Conservation (phyloP, 2,888 invertebrate species). For the Campoplex capitator region DNA sequence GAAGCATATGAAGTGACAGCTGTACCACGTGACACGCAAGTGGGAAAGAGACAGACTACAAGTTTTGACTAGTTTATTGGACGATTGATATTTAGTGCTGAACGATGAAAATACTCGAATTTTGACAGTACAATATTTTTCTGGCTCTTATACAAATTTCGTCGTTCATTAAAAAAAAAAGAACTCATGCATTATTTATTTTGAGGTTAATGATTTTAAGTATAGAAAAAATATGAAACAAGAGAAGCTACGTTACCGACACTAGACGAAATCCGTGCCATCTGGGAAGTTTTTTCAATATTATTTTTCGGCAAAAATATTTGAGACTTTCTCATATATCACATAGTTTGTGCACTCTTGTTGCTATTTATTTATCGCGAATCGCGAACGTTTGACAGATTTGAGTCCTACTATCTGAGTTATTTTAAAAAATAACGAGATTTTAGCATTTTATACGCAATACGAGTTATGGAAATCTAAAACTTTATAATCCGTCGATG, state of each 20-base stretch:
- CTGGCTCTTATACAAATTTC: not conserved
- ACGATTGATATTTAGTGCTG: not conserved
- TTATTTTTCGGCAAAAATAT: not conserved
- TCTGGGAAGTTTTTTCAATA: not conserved
- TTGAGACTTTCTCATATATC: not conserved
- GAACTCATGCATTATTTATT: not conserved
- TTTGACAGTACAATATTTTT: not conserved
- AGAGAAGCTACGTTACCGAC: not conserved
- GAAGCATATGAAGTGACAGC: not conserved
- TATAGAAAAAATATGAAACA: not conserved
- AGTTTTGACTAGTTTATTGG: not conserved
- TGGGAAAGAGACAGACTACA: not conserved
- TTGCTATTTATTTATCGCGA: not conserved
- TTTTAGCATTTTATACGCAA: not conserved
- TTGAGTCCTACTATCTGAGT: not conserved
- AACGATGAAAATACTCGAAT: not conserved
- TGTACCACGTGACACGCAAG: constrained; percentile 22
- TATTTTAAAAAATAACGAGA: not conserved
- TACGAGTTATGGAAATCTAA: not conserved
- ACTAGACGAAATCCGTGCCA: not conserved
- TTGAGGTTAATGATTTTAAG: not conserved
- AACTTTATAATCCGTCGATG: not conserved
- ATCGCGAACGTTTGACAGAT: constrained; percentile 1
- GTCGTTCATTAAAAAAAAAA: not conserved
- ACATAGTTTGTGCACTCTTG: not conserved